Base-by-base conservation (phyloP, 2,888 invertebrate species). In the Drosophila paramelanica region DNA sequence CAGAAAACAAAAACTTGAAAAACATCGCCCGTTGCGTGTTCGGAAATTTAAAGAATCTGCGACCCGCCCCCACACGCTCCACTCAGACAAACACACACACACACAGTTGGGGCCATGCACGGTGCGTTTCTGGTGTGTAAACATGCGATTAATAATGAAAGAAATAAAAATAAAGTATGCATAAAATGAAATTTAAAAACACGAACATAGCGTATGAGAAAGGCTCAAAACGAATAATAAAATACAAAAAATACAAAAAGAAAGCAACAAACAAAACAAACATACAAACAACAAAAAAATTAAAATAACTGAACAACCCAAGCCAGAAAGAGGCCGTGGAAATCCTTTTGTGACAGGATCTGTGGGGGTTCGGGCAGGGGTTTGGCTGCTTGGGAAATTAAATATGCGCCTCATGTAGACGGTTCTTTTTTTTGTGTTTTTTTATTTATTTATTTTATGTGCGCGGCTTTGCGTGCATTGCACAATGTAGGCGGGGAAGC, bases 81-180 rank as follows among this genome's bases (percentile, higher is more conserved):
- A 36, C 46, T 14, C 31, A 41, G 39, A 11, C 56, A 36, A 25
- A 31, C 36, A 25, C 65, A 50, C 49, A 33, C 43, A 41, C 56
- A 41, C 42, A 49, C 43, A 53, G 20, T 57, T 58, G 50, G 33
- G 51, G 11, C 25, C 57, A 62, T 59, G 67, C 57, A 65, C 79
- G 53, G 61, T 70, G 76, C 77, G 64, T 64, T 79, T 79, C 69
- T 81, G 85, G 69, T 84, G 79, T 82, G 76, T 73, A 81, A 86
- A 86, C 86, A 81, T 70, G 81, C 81, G 87, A 86, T 88, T 81
- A 86, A 83, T 86, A 83, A 88, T 86, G 75, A 86, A 88, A 71
- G 71, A 78, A 83, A 83, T 75, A 84, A 71, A 80, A 86, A 88
- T 77, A 85, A 83, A 77, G 80, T 85, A 82, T 85, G 72, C 71